Evolutionary conservation across 2,113 vertebrate species (phyloP).

Genomic region (Formicarius rufipectus): DNA sequence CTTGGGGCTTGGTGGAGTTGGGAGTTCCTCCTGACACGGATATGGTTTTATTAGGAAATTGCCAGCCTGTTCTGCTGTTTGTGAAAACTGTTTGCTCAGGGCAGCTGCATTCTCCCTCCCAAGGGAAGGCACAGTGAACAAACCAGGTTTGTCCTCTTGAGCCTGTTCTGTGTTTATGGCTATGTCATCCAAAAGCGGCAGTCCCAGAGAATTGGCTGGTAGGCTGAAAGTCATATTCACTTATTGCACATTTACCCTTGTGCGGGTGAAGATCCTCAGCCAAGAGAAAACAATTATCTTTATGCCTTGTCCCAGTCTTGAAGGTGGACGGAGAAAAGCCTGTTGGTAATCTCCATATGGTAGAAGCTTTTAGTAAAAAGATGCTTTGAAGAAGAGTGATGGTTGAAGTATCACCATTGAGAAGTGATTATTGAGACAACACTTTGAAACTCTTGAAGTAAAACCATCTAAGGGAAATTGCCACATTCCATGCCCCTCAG

Average conservation of each 20-base stretch:
- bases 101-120: neutral
- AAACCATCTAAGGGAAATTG: neutral
- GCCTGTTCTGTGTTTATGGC: neutral
- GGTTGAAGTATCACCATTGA: neutral
- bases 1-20: neutral
- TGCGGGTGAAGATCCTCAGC: neutral
- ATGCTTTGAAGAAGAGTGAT: neutral
- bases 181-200: neutral
- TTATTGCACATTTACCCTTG: fast-evolving
- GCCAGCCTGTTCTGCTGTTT: neutral
- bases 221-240: neutral
- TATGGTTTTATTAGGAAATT: neutral
- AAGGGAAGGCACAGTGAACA: fast-evolving
- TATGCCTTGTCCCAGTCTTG: neutral
- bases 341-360: neutral
- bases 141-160: neutral
- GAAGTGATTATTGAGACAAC: neutral
- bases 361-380: neutral
- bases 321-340: neutral
- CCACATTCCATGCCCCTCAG: neutral
- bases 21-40: neutral
- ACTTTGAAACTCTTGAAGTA: neutral
- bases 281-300: neutral
- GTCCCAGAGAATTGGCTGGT: neutral
- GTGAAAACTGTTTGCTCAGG: neutral